Conservation (phyloP, 2,113 vertebrate genomes). For the Melozone crissalis region DNA sequence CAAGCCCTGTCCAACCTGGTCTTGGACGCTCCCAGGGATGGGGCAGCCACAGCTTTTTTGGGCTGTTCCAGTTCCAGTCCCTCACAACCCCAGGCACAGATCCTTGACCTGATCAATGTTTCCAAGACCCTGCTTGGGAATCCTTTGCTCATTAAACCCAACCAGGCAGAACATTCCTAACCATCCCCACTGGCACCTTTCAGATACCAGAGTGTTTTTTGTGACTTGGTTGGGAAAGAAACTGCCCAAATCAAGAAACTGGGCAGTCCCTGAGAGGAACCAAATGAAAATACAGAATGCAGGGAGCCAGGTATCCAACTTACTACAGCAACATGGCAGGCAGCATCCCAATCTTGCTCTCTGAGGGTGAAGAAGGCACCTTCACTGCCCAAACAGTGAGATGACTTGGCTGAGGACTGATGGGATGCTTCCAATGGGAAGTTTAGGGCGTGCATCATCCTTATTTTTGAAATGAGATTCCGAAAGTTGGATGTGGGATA, state of each 20-base stretch:
- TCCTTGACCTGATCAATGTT: not conserved
- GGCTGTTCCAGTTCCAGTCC: not conserved
- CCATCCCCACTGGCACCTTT: not conserved
- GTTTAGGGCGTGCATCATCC: not conserved
- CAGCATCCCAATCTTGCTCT: not conserved
- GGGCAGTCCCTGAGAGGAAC: not conserved
- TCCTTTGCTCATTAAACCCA: not conserved
- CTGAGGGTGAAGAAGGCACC: not conserved
- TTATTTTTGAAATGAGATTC: not conserved
- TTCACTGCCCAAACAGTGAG: not conserved
- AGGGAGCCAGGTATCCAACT: not conserved
- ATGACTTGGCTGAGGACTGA: not conserved
- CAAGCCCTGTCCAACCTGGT: not conserved
- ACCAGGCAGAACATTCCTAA: not conserved
- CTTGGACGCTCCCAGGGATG: not conserved
- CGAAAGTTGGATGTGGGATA: not conserved
- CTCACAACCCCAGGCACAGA: not conserved
- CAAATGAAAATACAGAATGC: not conserved
- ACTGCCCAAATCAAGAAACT: not conserved
- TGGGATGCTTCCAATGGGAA: accelerated
- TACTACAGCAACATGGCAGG: not conserved
- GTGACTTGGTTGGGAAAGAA: not conserved
- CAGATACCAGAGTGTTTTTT: not conserved
- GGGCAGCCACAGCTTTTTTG: not conserved
- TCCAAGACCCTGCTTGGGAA: not conserved